Percentiles rank a stretch among this genome's conserved stretches.
These are phyloP conservation scores for Carcina quercana DNA, from an alignment of 2,888 invertebrate species.

Conservation along the genomic window DNA sequence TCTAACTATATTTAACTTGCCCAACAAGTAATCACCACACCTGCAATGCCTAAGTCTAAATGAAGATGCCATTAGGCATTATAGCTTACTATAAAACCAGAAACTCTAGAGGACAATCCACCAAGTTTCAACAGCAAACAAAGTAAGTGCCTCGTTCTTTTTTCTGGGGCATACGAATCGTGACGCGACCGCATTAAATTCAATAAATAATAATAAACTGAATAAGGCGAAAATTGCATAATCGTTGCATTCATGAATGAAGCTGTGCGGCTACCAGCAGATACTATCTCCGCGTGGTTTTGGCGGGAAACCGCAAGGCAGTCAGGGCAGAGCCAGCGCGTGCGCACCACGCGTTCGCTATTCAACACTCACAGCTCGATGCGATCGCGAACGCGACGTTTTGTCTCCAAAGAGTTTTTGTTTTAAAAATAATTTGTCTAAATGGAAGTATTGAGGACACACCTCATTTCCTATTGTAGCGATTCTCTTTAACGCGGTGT, in stretches of 20 bases:
- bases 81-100: too few relatives aligned
- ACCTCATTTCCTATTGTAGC: conserved; percentile 58
- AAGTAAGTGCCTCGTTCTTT: neutral
- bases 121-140: too few relatives aligned
- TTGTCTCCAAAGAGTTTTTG: conserved; percentile 59
- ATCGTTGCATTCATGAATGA: conserved; percentile 54
- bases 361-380: conserved; percentile 41
- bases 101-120: too few relatives aligned
- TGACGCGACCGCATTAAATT: conserved; percentile 34
- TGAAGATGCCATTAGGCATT: too few relatives aligned
- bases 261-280: conserved; percentile 36
- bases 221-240: conserved; percentile 48
- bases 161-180: conserved; percentile 19
- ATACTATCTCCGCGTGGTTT: conserved; percentile 52
- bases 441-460: conserved; percentile 68
- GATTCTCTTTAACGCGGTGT: conserved; percentile 60
- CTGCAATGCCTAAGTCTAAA: too few relatives aligned
- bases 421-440: conserved; percentile 49
- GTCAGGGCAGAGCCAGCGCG: conserved; percentile 60
- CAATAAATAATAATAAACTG: conserved; percentile 31
- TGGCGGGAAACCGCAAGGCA: conserved; percentile 62
- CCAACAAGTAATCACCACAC: too few relatives aligned
- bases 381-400: conserved; percentile 63
- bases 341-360: conserved; percentile 63
- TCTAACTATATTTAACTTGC: too few relatives aligned